phyloP scores from a whole-genome alignment of 1,140 invertebrate species.

The Drosophila arawakana region DNA sequence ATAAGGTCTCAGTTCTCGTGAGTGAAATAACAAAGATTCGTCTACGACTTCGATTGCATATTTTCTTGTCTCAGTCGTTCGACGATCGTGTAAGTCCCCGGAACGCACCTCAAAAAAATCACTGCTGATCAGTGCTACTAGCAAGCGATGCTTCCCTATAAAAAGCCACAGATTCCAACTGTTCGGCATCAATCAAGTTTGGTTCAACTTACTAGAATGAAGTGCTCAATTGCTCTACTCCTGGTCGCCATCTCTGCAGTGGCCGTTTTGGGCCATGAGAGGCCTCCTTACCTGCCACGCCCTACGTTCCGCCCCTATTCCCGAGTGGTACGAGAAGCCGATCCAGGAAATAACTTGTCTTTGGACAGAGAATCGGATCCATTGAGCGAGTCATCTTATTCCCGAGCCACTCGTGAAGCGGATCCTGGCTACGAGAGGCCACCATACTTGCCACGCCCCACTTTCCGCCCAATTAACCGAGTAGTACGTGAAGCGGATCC shows the following conservation, averaged over 20 bases:
- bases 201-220: slow-evolving; percentile 21
- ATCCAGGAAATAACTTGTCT: neutral
- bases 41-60: slow-evolving; percentile 16
- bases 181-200: slow-evolving; percentile 24
- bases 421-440: slow-evolving; percentile 13
- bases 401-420: slow-evolving; percentile 4
- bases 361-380: no score
- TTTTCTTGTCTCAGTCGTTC: neutral
- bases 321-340: slow-evolving; percentile 4
- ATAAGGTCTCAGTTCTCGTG: slow-evolving; percentile 1
- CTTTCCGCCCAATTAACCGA: neutral
- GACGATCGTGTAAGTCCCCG: slow-evolving; percentile 12
- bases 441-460: slow-evolving; percentile 18
- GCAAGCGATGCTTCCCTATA: slow-evolving; percentile 14
- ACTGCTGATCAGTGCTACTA: neutral
- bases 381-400: neutral
- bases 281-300: slow-evolving; percentile 15
- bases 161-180: neutral
- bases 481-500: slow-evolving; percentile 16
- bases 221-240: slow-evolving; percentile 27
- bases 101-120: slow-evolving; percentile 1
- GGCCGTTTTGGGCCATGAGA: slow-evolving; percentile 7
- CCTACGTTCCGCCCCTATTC: slow-evolving; percentile 8
- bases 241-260: slow-evolving; percentile 17
- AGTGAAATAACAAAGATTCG: slow-evolving; percentile 21